Percentiles rank a stretch among this genome's conserved stretches.
Evolutionary conservation across 2,797 vertebrate genomes (phyloP).

Genomic region (Agapornis canus): DNA sequence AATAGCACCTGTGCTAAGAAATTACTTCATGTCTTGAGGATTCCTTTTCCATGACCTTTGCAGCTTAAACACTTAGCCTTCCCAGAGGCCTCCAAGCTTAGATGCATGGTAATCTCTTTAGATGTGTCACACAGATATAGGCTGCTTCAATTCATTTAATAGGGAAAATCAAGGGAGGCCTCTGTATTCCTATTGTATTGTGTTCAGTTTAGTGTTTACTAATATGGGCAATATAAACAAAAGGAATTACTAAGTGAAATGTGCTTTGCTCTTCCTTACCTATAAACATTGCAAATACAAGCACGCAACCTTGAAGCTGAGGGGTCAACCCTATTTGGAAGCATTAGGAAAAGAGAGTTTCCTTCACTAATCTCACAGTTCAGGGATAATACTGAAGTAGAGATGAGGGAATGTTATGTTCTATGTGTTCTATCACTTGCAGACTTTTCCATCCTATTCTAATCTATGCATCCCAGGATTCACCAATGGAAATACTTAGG

Average conservation of each 20-base stretch:
- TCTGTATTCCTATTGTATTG: neutral
- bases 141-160: neutral
- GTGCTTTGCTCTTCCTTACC: neutral
- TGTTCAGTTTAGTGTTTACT: neutral
- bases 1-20: neutral
- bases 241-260: neutral
- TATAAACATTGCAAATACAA: neutral
- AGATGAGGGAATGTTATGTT: neutral
- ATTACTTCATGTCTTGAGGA: neutral
- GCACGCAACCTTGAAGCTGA: neutral
- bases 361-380: neutral
- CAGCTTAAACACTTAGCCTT: neutral
- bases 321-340: neutral
- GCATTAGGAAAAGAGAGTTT: neutral
- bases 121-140: neutral
- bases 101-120: neutral
- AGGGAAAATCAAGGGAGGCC: neutral
- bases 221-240: neutral
- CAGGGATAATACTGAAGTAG: neutral
- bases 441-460: neutral
- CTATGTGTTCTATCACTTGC: neutral
- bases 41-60: neutral
- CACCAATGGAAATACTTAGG: neutral
- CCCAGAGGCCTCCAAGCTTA: neutral
- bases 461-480: fast-evolving